A percentile compares a stretch with the other conserved stretches of the same genome.
These are phyloP conservation scores for Acheta domesticus DNA, from an alignment of 2,888 invertebrate species.

Conservation along the genomic window DNA sequence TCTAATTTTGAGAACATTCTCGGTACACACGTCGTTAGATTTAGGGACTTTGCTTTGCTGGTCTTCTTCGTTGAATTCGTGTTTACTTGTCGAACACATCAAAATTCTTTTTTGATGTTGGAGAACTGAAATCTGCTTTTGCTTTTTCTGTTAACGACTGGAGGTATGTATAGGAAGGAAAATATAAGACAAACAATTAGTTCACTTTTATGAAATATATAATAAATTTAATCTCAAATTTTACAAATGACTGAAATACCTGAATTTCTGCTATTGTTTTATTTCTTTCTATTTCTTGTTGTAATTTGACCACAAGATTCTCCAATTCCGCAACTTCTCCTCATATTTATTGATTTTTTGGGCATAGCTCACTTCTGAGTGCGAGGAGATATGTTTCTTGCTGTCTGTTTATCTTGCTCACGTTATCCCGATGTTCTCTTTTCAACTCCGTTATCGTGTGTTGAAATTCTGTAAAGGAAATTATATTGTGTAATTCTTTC, in stretches of 20 bases:
- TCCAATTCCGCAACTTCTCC: constrained; percentile 49
- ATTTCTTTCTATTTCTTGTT: constrained; percentile 57
- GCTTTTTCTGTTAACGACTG: constrained; percentile 54
- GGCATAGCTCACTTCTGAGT: constrained; percentile 46
- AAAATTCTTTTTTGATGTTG: constrained; percentile 37
- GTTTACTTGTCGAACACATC: too few relatives aligned
- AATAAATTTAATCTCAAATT: not conserved
- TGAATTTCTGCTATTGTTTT: constrained; percentile 58
- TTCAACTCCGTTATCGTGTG: constrained; percentile 47
- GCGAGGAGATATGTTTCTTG: constrained; percentile 43
- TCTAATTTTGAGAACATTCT: too few relatives aligned
- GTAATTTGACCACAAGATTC: constrained; percentile 43
- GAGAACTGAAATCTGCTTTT: constrained; percentile 53
- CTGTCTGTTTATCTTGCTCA: constrained; percentile 45
- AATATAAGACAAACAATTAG: not conserved
- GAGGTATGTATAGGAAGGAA: constrained; percentile 29
- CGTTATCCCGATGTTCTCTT: constrained; percentile 48
- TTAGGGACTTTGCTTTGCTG: too few relatives aligned
- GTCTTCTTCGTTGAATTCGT: too few relatives aligned
- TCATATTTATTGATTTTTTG: constrained; percentile 46
- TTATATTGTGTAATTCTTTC: not conserved
- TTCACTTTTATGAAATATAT: not conserved
- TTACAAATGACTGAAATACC: constrained; percentile 37
- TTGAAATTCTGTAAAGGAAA: constrained; percentile 42
- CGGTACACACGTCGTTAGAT: too few relatives aligned